Evolutionary conservation across 2,888 invertebrate genomes (phyloP), one percentile per base, ranked within the genome.

Genomic region (Chrysolina americana): DNA sequence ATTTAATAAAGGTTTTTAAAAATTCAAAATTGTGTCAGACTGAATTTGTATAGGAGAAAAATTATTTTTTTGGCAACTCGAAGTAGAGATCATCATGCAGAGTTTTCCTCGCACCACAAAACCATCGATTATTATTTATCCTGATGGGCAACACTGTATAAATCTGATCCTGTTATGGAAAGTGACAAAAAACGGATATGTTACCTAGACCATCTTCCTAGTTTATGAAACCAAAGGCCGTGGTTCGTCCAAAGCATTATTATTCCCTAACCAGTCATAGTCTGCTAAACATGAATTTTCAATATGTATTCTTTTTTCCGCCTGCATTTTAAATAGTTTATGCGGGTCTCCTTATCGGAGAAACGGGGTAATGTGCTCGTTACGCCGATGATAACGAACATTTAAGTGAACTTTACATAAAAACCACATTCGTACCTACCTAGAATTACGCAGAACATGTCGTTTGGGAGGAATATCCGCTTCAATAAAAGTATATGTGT

Each of bases 301-400:
- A 71, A 68, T 71, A 74, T 56, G 70, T 70, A 41, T 71, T 72
- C 62, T 68, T 62, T 53, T 82, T 83, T 84, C 83, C 83, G 82
- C 84, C 84, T 82, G 84, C 83, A 84, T 84, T 83, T 79, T 74
- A 75, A 82, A 81, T 77, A 78, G 81, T 80, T 78, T 79, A 85
- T 85, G 83, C 85, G 83, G 85, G 85, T 78, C 76, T 78, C 65
- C 74, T 84, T 85, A 85, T 83, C 85, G 80, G 66, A 72, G 74
- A 74, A 78, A 79, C 80, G 78, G 83, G 82, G 83, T 83, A 83
- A 83, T 81, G 83, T 78, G 81, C 82, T 81, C 79, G 79, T 81
- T 81, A 80, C 76, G 75, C 74, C 75, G 50, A 71, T 79, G 79
- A 81, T 79, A 80, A 79, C 68, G 47, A 74, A 75, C 75, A 68